Evolutionary conservation across 2,113 vertebrate species (phyloP), one percentile per base, ranked within the genome.

Genomic region (Meleagris gallopavo): DNA sequence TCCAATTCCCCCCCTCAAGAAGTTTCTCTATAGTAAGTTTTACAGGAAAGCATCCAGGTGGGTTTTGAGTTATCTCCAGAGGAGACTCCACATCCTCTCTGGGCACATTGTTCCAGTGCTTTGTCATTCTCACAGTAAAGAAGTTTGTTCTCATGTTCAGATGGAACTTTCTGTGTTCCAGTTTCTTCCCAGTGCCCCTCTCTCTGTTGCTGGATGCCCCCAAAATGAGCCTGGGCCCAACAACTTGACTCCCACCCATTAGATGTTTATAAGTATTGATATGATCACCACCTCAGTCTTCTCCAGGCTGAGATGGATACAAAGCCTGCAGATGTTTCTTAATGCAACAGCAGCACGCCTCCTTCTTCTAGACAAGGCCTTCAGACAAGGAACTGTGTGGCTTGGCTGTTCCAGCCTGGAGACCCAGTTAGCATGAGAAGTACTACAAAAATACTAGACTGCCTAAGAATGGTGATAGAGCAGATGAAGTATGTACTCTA

Each of bases 391-490:
- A 75, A 52, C 21, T 1, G 0, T 3, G 1, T 40, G n/a, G 12
- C 16, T 46, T 75, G n/a, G 12, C 16, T 46, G 71, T 91, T 69
- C 1, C 2, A 69, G 29, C 8, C 25, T 77, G 34, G 21, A 64
- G 64, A 62, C 10, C 61, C 48, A n/a, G 11, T 40, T 27, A 60
- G 17, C 2, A 0, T 0, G 1, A 65, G 73, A 5, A 61, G 30
- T 11, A 2, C 32, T 46, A 38, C 64, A 46, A 62, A 74, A 77
- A 25, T 43, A 67, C 16, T 1, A 0, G 7, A 0, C 8, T 60
- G 3, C 29, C 36, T 41, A 50, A n/a, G 45, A 73, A 54, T 13
- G 17, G 52, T 65, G 74, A 77, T 93, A 6, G 6, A 89, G 78
- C 36, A 66, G 50, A 32, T 40, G 24, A 62, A 13, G 14, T 29